Percentiles rank a stretch among this genome's conserved stretches.
phyloP scores from a whole-genome alignment of 1,140 invertebrate species.

The Euura lappo region DNA sequence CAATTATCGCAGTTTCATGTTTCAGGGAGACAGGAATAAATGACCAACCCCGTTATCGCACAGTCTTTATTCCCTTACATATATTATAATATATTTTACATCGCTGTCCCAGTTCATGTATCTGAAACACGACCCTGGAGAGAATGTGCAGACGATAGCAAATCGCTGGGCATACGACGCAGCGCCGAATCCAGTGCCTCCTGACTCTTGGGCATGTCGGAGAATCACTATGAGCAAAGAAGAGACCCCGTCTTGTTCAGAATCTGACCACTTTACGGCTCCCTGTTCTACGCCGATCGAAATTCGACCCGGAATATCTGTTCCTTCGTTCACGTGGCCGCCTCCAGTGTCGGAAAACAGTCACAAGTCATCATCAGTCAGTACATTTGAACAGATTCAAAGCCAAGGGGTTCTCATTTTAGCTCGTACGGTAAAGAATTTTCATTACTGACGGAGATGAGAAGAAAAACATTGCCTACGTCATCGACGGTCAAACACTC shows the following conservation, averaged over 20 bases:
- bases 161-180: conserved; percentile 15
- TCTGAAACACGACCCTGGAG: conserved; percentile 19
- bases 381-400: neutral
- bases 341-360: neutral
- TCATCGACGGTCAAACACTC: no score
- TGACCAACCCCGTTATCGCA: neutral
- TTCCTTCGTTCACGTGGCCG: neutral
- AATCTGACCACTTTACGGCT: neutral
- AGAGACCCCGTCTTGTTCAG: conserved; percentile 20
- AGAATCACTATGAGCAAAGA: conserved; percentile 15
- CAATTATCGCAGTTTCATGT: neutral
- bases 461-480: no score
- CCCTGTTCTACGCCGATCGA: neutral
- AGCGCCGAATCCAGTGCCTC: neutral
- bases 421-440: no score
- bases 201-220: conserved; percentile 15
- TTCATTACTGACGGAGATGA: no score
- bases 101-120: conserved; percentile 15
- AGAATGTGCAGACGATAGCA: conserved; percentile 1
- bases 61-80: no score
- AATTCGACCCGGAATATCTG: neutral
- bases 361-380: neutral
- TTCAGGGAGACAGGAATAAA: neutral
- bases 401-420: no score
- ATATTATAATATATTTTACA: neutral